Conservation (phyloP, 2,113 vertebrate species). For the Nothobranchius kuhntae region DNA sequence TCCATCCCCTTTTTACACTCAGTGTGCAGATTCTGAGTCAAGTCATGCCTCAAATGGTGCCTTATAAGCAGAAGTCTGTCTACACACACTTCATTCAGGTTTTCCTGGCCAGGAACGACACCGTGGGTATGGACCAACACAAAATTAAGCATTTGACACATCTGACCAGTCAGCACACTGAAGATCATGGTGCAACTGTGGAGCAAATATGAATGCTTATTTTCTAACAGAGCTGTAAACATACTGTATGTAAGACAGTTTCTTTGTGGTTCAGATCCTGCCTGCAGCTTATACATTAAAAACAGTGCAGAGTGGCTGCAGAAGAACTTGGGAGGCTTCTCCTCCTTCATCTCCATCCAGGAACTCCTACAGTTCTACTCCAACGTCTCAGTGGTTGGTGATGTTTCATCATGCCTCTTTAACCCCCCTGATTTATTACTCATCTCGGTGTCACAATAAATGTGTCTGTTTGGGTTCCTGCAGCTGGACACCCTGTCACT, state of each 20-base stretch:
- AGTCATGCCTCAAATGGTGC: constrained; percentile 40
- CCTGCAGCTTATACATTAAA: constrained; percentile 45
- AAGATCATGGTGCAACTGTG: no score
- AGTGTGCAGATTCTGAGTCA: constrained; percentile 60
- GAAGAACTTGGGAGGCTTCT: constrained; percentile 71
- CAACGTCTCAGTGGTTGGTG: constrained; percentile 60
- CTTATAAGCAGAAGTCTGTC: constrained; percentile 23
- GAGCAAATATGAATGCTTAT: no score
- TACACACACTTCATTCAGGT: constrained; percentile 63
- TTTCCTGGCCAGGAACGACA: constrained; percentile 63
- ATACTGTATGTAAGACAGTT: no score
- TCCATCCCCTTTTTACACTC: neutral
- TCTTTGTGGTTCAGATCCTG: constrained; percentile 44
- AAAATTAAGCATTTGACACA: no score
- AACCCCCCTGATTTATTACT: neutral
- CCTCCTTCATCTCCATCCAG: constrained; percentile 23
- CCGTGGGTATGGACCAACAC: constrained; percentile 47
- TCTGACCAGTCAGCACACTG: no score
- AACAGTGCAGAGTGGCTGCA: constrained; percentile 71
- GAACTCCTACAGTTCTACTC: constrained; percentile 57
- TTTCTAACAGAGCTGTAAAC: no score
- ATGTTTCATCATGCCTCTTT: neutral
- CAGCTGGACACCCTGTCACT: constrained; percentile 65
- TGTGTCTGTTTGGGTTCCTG: constrained; percentile 5
- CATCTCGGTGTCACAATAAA: neutral